A percentile compares a stretch with the other conserved stretches of the same genome.
Conservation (phyloP, 1,140 invertebrate species). For the Rhopalosiphum maidis region DNA sequence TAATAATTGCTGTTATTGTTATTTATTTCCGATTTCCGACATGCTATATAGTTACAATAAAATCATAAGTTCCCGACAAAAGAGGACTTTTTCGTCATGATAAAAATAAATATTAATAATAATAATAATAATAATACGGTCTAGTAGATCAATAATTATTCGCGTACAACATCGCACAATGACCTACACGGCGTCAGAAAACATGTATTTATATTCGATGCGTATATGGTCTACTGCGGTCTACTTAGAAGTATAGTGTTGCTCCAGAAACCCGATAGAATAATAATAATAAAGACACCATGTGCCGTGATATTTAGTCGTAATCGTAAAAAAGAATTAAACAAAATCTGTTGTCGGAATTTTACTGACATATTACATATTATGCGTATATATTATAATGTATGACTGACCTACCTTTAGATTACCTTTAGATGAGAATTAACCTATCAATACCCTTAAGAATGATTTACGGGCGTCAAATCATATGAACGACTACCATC, state of each 20-base stretch:
- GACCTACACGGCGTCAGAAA: not conserved
- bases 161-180: not conserved
- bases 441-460: too few relatives aligned
- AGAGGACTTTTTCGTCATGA: not conserved
- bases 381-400: not conserved
- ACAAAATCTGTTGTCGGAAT: not conserved
- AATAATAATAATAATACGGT: slow-evolving; percentile 18
- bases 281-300: not conserved
- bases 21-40: not conserved
- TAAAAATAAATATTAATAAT: not conserved
- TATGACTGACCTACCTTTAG: too few relatives aligned
- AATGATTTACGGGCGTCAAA: too few relatives aligned
- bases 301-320: too few relatives aligned
- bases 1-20: not conserved
- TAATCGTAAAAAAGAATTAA: not conserved
- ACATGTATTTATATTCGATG: not conserved
- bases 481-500: too few relatives aligned
- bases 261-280: not conserved
- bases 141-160: not conserved
- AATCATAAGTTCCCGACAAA: not conserved
- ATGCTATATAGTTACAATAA: not conserved
- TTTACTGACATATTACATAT: not conserved
- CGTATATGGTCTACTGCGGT: not conserved
- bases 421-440: not conserved
- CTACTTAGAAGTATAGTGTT: not conserved